Evolutionary conservation across 2,888 invertebrate species (phyloP), one percentile per base, ranked within the genome.

Genomic region (Chamaedrilus cognettii): DNA sequence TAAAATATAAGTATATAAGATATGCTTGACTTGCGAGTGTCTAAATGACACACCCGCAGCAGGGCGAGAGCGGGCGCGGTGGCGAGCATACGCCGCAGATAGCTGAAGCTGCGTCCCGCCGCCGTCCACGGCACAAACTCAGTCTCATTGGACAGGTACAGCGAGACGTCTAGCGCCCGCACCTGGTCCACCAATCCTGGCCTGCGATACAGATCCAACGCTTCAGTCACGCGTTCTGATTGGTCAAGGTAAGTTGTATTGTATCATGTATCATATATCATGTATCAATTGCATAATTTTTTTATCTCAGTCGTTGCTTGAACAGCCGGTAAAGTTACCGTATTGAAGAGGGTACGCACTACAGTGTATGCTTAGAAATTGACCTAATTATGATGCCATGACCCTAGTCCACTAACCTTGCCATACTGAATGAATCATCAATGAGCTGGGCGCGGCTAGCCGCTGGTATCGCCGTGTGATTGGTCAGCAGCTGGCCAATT

Each of bases 151-250:
- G 59, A 58, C 56, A 82, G 65, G 64, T 82, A 83, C n/a, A 75
- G 66, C 1, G 76, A 77, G 7, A 77, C 65, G 26, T 75, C 70
- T 63, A 83, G 59, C 0, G 80, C 77, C 3, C 78, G 69, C 35
- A 76, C 68, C 67, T 82, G 83, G 7, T 76, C 73, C 19, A 94
- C 32, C 88, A 88, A 85, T 0, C 94, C 94, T 42, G 78, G 76
- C 71, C 76, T 80, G 23, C 26, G 23, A 51, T 30, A 52, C n/a
- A n/a, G n/a, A n/a, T n/a, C n/a, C n/a, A n/a, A n/a, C n/a, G n/a
- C n/a, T n/a, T n/a, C n/a, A n/a, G n/a, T n/a, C n/a, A n/a, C n/a
- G n/a, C n/a, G n/a, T n/a, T n/a, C n/a, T n/a, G n/a, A n/a, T n/a
- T n/a, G n/a, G n/a, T n/a, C n/a, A n/a, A n/a, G n/a, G n/a, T n/a